Base-by-base conservation (phyloP, 1,140 invertebrate species). In the Drosophila tropicalis region DNA sequence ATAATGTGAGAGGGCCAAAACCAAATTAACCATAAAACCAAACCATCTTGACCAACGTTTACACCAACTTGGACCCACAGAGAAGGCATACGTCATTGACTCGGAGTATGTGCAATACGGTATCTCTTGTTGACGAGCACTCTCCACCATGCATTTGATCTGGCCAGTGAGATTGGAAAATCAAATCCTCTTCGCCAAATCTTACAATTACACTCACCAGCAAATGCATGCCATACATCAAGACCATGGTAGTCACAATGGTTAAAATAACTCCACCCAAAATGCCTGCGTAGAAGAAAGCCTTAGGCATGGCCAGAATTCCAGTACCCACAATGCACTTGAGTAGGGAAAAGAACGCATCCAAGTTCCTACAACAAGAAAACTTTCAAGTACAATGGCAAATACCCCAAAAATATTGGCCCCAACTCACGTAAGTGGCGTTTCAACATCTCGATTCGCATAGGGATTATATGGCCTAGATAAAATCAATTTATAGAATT, bases 291-390 rank as follows among this genome's bases (percentile, higher is more conserved):
- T 25, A 68, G 13, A 10, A n/a, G n/a, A 78, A 82, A 9, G 70
- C 64, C n/a, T 71, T 6, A 1, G 80, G 79, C 10, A 82, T 36
- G 25, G 79, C 64, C 56, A 82, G 54, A 25, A 70, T 58, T 9
- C 80, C 80, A 0, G 71, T 71, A 7, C 80, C 80, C 17, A 82
- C 32, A 0, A 82, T 54, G n/a, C 64, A 54, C 17, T 82, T 82
- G 0, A 82, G 5, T 3, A 74, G 6, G 0, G 44, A 44, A 2
- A 73, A 10, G n/a, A 74, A 73, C 19, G 72, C 72, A 1, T 56
- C 70, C 6, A 67, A 19, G 13, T 73, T 74, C 0, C 72, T 75
- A 13, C 2, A 13, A 47, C 1, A 7, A 29, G 3, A 13, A 36
- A 1, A 6, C 10, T 17, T 41, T 7, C 9, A 36, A 32, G 0